phyloP scores from a whole-genome alignment of 2,888 invertebrate species.

The Ommatoiulus sabulosus region DNA sequence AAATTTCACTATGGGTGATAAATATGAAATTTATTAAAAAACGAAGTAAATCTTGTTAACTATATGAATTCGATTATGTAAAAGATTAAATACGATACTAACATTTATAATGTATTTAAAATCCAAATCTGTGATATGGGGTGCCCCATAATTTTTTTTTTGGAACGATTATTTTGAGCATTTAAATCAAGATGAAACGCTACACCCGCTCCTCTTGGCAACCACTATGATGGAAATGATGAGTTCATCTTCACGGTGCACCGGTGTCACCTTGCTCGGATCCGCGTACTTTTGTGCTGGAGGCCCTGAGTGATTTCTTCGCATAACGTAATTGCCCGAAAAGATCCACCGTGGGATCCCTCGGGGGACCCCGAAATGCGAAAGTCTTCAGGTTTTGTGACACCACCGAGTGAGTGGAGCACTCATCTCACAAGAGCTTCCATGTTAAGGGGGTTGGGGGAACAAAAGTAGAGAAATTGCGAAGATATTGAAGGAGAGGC shows the following conservation, averaged over 20 bases:
- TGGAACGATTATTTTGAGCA: too few relatives aligned
- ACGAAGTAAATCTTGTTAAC: too few relatives aligned
- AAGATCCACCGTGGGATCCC: slow-evolving; percentile 9
- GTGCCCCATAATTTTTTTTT: too few relatives aligned
- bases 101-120: too few relatives aligned
- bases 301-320: slow-evolving; percentile 12
- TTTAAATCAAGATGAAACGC: not conserved
- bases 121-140: too few relatives aligned
- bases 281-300: not conserved
- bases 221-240: slow-evolving; percentile 19
- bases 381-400: slow-evolving; percentile 26
- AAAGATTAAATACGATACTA: too few relatives aligned
- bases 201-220: not conserved
- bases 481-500: not conserved
- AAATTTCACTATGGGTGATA: too few relatives aligned
- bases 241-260: not conserved
- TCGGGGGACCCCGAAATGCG: not conserved
- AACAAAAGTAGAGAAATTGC: not conserved
- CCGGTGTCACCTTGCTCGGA: slow-evolving; percentile 1
- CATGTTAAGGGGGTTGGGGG: not conserved
- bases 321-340: not conserved
- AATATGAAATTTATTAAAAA: too few relatives aligned
- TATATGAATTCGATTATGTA: too few relatives aligned
- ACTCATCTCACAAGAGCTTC: not conserved
- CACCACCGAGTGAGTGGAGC: slow-evolving; percentile 3